Evolutionary conservation across 2,113 vertebrate species (phyloP).

Genomic region (Sebastes fasciatus): DNA sequence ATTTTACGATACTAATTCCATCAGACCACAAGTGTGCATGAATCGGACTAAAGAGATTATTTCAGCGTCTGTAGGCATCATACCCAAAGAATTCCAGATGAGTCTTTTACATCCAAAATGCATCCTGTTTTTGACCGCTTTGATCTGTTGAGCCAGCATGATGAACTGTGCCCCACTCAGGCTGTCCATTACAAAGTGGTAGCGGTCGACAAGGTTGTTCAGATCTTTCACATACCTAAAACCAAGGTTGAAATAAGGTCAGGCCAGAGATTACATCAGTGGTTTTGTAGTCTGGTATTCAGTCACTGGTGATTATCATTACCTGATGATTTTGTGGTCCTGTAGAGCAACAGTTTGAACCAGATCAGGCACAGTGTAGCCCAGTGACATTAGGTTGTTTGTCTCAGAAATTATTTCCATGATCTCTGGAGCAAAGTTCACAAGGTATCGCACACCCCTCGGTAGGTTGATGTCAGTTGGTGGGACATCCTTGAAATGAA

Average conservation of each 20-base stretch:
- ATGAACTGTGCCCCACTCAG: conserved; percentile 84
- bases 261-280: not conserved
- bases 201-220: conserved; percentile 81
- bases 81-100: conserved; percentile 93
- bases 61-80: conserved; percentile 65
- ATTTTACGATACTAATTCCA: not conserved
- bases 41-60: conserved; percentile 3
- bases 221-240: conserved; percentile 84
- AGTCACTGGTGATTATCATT: not conserved
- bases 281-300: not conserved
- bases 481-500: conserved; percentile 26
- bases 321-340: conserved; percentile 88
- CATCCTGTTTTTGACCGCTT: conserved; percentile 82
- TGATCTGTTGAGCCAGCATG: conserved; percentile 86
- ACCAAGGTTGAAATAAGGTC: not conserved
- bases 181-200: conserved; percentile 82
- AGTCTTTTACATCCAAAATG: conserved; percentile 86
- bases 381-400: conserved; percentile 88
- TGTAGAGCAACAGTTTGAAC: conserved; percentile 87
- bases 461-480: conserved; percentile 38
- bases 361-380: conserved; percentile 84
- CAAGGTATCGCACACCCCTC: conserved; percentile 63
- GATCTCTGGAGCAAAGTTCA: conserved; percentile 89
- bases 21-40: not conserved
- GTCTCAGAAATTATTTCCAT: conserved; percentile 89